These are phyloP conservation scores for Mus spretus DNA, from an alignment of 2,797 vertebrate species.

Conservation along the genomic window DNA sequence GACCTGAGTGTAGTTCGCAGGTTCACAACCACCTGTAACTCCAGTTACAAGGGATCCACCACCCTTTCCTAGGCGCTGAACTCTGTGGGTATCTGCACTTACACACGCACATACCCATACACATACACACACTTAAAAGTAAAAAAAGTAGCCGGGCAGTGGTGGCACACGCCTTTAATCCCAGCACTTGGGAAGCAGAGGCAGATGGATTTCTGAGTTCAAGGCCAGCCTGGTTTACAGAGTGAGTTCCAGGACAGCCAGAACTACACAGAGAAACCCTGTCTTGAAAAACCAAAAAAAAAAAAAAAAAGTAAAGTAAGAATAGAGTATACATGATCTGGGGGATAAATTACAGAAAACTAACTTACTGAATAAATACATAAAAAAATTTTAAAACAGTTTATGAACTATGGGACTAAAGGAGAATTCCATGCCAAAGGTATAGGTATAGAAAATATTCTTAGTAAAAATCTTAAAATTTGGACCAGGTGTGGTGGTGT, in stretches of 20 bases:
- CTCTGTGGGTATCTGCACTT: background rate
- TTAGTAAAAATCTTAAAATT: background rate
- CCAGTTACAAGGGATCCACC: background rate
- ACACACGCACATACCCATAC: background rate
- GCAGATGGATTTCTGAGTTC: no score
- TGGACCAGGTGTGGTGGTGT: background rate
- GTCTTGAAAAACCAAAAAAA: no score
- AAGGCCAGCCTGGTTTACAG: no score
- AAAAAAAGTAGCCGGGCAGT: no score
- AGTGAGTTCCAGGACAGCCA: no score
- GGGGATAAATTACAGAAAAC: background rate
- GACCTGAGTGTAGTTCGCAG: background rate
- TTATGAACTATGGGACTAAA: background rate
- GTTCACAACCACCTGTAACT: background rate
- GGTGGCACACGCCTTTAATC: no score
- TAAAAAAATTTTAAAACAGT: background rate
- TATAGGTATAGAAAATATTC: background rate
- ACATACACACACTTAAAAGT: background rate
- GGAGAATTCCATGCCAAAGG: background rate
- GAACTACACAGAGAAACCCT: no score
- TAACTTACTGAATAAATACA: no score
- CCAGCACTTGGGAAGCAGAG: no score
- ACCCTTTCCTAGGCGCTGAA: background rate
- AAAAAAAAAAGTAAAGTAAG: background rate
- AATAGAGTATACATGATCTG: background rate